Evolutionary conservation across 2,888 invertebrate genomes (phyloP).

Genomic region (Pycnomerus fuliginosus): DNA sequence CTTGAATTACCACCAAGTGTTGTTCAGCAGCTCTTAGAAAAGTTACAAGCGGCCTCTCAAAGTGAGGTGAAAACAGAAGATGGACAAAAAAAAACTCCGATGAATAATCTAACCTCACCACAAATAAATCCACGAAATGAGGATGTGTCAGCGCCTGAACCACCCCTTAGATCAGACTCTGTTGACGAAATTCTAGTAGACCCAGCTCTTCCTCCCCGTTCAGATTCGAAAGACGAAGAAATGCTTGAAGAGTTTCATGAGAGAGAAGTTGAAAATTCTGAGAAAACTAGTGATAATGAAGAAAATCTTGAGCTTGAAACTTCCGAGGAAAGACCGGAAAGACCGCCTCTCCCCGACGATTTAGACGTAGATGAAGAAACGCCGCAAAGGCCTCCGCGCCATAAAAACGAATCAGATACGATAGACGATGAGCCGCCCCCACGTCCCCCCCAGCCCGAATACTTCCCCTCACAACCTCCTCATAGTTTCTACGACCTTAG

Average conservation of each 20-base stretch:
- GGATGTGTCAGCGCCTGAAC: too few species aligned
- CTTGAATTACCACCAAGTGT: conserved; percentile 69
- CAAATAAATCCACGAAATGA: too few species aligned
- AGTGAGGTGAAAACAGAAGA: conserved; percentile 23
- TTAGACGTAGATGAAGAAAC: background rate
- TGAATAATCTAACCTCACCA: conserved; percentile 28
- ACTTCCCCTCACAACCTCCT: conserved; percentile 51
- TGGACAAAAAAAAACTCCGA: conserved; percentile 51
- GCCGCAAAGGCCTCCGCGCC: conserved; percentile 18
- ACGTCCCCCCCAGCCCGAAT: conserved; percentile 49
- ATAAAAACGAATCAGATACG: too few species aligned
- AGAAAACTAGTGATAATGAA: too few species aligned
- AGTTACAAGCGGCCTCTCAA: conserved; percentile 43
- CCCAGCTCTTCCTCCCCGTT: too few species aligned
- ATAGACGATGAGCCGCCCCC: conserved; percentile 47
- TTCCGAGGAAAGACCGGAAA: too few species aligned
- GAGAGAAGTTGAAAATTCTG: background rate
- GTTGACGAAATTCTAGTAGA: too few species aligned
- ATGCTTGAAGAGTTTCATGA: too few species aligned
- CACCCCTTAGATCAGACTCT: too few species aligned
- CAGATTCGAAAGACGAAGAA: too few species aligned
- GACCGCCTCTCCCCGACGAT: too few species aligned
- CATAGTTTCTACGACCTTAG: conserved; percentile 48
- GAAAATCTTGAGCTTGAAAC: too few species aligned
- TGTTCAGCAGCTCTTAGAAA: conserved; percentile 65